phyloP scores from a whole-genome alignment of 2,113 vertebrate species.

The Arenaria interpres region DNA sequence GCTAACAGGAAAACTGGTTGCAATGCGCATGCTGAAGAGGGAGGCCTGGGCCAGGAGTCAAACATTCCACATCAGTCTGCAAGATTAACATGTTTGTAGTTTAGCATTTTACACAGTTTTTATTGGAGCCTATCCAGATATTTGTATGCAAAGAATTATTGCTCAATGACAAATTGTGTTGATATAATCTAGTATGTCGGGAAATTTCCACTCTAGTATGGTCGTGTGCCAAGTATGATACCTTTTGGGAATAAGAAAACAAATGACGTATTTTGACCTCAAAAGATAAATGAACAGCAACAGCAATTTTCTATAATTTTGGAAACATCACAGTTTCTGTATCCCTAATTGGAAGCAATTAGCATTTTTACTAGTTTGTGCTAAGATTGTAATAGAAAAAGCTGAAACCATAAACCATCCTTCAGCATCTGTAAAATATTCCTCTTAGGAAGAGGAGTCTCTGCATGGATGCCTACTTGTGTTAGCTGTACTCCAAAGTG shows the following conservation, averaged over 20 bases:
- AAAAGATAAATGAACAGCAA: background rate
- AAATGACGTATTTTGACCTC: background rate
- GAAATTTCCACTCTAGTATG: slow-evolving; percentile 17
- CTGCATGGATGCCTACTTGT: accelerated
- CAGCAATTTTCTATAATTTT: background rate
- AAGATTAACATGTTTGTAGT: background rate
- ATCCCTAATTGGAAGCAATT: background rate
- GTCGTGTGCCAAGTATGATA: background rate
- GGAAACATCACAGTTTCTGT: background rate
- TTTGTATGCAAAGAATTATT: slow-evolving; percentile 50
- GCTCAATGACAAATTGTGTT: slow-evolving; percentile 42
- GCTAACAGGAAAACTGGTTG: background rate
- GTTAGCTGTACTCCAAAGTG: background rate
- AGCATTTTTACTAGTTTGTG: background rate
- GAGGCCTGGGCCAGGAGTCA: background rate
- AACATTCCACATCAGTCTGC: slow-evolving; percentile 21
- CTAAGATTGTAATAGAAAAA: background rate
- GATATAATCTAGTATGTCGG: background rate
- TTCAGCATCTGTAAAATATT: background rate
- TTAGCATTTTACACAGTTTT: slow-evolving; percentile 11
- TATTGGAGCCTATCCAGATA: slow-evolving; percentile 28
- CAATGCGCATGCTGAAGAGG: background rate
- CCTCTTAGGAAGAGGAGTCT: background rate
- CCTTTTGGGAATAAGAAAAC: background rate
- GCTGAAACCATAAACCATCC: background rate